Percentiles rank a stretch among this genome's conserved stretches.
Conservation (phyloP, 2,113 vertebrate species). For the Anoplopoma fimbria region DNA sequence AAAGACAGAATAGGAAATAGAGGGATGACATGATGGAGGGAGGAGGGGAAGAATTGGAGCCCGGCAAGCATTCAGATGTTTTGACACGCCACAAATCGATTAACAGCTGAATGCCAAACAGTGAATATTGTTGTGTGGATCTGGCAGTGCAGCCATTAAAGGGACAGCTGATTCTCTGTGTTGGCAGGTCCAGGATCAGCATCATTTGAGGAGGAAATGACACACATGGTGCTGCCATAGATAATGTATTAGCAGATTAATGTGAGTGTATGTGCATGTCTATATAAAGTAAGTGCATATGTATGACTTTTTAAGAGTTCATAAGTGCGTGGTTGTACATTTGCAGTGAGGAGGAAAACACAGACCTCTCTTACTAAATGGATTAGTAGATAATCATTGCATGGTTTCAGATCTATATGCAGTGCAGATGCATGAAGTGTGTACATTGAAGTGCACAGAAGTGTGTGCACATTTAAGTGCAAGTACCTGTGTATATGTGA, state of each 20-base stretch:
- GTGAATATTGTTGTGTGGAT: constrained; percentile 20
- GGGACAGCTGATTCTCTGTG: constrained; percentile 39
- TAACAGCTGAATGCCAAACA: constrained; percentile 48
- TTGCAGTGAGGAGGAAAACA: neutral
- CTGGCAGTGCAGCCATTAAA: constrained; percentile 46
- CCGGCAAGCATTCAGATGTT: constrained; percentile 39
- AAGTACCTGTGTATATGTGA: neutral
- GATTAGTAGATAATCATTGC: neutral
- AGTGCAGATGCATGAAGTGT: neutral
- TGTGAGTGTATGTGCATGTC: neutral
- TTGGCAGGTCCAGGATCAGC: constrained; percentile 46
- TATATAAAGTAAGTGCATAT: neutral
- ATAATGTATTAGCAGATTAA: constrained; percentile 38
- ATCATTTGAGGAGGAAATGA: constrained; percentile 43
- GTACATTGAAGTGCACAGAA: neutral
- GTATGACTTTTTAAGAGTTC: neutral
- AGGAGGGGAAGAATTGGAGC: neutral
- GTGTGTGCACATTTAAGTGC: neutral
- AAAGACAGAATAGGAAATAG: constrained; percentile 3
- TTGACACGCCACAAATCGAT: constrained; percentile 62
- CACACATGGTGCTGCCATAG: constrained; percentile 29
- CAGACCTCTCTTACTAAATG: neutral
- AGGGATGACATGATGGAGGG: constrained; percentile 1
- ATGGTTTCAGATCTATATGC: neutral
- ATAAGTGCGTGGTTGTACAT: neutral